Evolutionary conservation across 30 jellyfish, hydroid and myxozoan genomes (phyloP).

Genomic region (Cassiopea andromeda): DNA sequence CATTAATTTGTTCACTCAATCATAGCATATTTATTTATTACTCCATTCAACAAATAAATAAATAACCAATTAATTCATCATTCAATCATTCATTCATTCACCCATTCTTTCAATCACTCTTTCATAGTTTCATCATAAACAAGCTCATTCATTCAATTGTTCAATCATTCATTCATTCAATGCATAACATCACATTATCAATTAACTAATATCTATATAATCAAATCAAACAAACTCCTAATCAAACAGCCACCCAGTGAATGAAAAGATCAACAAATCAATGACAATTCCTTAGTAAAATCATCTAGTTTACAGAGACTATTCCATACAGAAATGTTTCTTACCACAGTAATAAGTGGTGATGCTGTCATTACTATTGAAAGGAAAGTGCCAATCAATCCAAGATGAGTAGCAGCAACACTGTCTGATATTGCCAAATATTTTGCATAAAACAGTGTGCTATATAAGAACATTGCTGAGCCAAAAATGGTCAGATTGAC

Average conservation of each 20-base stretch:
- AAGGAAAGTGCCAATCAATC: conserved; percentile 71
- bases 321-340: no score
- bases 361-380: conserved; percentile 84
- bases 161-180: conserved; percentile 1
- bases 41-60: no score
- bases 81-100: neutral
- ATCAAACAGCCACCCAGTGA: neutral
- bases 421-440: conserved; percentile 74
- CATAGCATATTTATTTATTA: no score
- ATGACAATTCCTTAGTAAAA: neutral
- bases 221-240: neutral
- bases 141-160: neutral
- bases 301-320: neutral
- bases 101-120: neutral
- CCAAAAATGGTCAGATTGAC: conserved; percentile 30
- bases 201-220: no score
- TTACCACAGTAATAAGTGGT: conserved; percentile 86
- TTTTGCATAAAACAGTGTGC: conserved; percentile 76
- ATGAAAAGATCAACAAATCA: neutral
- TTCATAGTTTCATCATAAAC: neutral
- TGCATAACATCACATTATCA: neutral
- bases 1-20: no score
- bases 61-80: neutral
- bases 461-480: conserved; percentile 51
- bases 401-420: conserved; percentile 80